Base-by-base conservation (phyloP, 1,140 invertebrate genomes). In the Ips nitidus region DNA sequence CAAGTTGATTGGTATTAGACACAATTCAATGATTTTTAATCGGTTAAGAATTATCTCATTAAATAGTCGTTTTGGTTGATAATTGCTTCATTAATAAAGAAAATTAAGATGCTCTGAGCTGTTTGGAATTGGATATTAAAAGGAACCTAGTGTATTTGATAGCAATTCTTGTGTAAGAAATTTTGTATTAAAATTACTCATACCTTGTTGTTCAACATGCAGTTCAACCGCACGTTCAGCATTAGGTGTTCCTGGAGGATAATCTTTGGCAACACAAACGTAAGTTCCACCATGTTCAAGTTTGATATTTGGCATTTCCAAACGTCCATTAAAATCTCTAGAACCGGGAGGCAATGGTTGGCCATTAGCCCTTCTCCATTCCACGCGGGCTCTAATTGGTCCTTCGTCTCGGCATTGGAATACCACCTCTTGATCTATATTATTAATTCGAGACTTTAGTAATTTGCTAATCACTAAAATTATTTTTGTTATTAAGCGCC, bases 321-420 rank as follows among this genome's bases (percentile, higher is more conserved):
- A 80, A 53, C 94, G 87, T 62, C 94, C 93, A 61, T 88, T 87
- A 37, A 81, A 81, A 75, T 94, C 91, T 8, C 81, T 83, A 22
- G 88, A 88, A 37, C 89, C 90, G 1, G 86, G 79, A 43, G 93
- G 94, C 42, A 96, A 76, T 1, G 89, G 85, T 40, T 84, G 79
- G 41, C 89, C 88, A 66, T 89, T 88, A 55, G 86, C 88, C 65
- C 91, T 85, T 0, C 83, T 75, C 94, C 94, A 95, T 41, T 84
- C 84, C 8, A 96, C 93, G 66, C 84, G 85, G 39, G 90, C 89
- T 58, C 94, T 83, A 22, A 87, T 77, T 0, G 85, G 84, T 63
- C 94, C 91, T 83, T 96, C 93, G 80, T 97, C 94, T 72, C 94
- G 88, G 78, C 94, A 96, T 82, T 93, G 91, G 83, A 95, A 94